Percentiles rank a stretch among this genome's conserved stretches.
phyloP scores from a whole-genome alignment of 2,888 invertebrate genomes.

The Campoletis raptor region DNA sequence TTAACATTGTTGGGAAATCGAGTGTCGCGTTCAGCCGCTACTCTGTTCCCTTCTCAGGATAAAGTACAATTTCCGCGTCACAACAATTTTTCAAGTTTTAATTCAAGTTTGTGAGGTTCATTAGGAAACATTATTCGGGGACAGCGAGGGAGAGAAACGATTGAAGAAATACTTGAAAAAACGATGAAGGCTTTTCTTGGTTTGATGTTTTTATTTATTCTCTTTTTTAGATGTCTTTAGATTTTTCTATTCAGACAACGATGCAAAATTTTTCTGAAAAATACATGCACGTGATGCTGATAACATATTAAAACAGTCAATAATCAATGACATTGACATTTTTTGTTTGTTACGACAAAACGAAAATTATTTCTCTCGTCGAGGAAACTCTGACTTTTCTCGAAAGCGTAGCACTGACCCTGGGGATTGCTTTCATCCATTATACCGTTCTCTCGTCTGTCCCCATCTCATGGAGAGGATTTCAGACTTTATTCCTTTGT shows the following conservation, averaged over 20 bases:
- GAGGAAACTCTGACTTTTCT: constrained; percentile 28
- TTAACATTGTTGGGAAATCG: constrained; percentile 81
- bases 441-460: constrained; percentile 3
- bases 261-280: no score
- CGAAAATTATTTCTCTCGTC: not conserved
- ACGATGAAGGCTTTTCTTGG: constrained; percentile 9
- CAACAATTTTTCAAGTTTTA: constrained; percentile 78
- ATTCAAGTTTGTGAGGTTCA: constrained; percentile 82
- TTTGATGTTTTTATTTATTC: not conserved
- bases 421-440: constrained; percentile 47
- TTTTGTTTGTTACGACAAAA: not conserved
- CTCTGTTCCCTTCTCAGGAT: constrained; percentile 25
- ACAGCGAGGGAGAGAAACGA: constrained; percentile 28
- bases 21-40: constrained; percentile 78
- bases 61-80: constrained; percentile 76
- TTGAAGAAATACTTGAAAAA: constrained; percentile 12
- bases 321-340: not conserved
- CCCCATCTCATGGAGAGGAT: constrained; percentile 7
- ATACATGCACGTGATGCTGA: not conserved
- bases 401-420: constrained; percentile 44
- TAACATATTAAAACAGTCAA: not conserved
- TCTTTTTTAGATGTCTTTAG: not conserved
- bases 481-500: constrained; percentile 49
- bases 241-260: not conserved
- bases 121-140: constrained; percentile 76